Base-by-base conservation (phyloP, 2,888 invertebrate genomes). In the Automeris io region DNA sequence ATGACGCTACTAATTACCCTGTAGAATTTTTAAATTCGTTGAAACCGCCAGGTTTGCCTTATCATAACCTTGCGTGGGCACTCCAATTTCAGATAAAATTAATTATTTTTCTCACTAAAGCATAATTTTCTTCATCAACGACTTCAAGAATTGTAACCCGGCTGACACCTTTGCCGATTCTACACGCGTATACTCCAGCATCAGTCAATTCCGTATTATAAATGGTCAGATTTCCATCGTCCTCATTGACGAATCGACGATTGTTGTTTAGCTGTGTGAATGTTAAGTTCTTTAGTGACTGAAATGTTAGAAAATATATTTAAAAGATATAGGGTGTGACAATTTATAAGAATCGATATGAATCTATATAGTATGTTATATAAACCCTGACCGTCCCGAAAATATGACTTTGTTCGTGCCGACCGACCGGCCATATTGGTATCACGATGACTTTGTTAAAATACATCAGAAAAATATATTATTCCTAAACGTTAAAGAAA, bases 131-230 rank as follows among this genome's bases (percentile, higher is more conserved):
- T 19, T 80, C 65, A 39, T 75, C 73, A 6, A 82, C 70, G 1
- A 91, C 80, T 26, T 90, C 88, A 31, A 91, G 51, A 46, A 88
- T 79, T 43, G 88, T 82, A 3, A 85, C 72, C 0, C 57, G 53
- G 0, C 64, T 54, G 2, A 37, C 19, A 6, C 52, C 56, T 7
- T 42, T 64, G 6, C 86, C 88, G 5, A 88, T 47, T 49, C 66
- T 62, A 54, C 91, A 91, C 47, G 82, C 69, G 56, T 91, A 91
- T 37, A 87, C 73, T 1, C 91, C 91, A 1, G 78, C 77, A 53
- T 90, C 83, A 25, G 74, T 70, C 1, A 46, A 46, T 38, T 70
- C 61, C 23, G 88, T 67, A 50, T 89, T 86, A 54, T 88, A 89
- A 34, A 91, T 74, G n/a, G 76, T 72, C 26, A 91, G 57, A 26